These are phyloP conservation scores for Brachyptera risi DNA, from an alignment of 2,888 invertebrate species.

Conservation along the genomic window DNA sequence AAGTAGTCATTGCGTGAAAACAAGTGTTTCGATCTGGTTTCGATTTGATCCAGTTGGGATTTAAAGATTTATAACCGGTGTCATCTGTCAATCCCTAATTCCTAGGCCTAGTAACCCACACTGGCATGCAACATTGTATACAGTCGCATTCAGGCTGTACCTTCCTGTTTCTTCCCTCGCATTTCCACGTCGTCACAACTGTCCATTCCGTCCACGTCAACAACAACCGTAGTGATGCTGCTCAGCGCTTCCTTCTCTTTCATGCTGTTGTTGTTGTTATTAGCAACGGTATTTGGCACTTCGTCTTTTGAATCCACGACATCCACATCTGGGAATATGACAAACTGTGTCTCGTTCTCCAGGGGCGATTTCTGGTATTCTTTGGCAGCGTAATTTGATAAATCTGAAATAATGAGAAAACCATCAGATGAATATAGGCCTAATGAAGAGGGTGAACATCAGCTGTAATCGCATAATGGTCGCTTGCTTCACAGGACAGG, in stretches of 20 bases:
- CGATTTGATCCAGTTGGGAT: no score
- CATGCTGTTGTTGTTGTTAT: neutral
- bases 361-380: neutral
- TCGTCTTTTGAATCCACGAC: slow-evolving; percentile 37
- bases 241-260: neutral
- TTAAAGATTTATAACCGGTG: no score
- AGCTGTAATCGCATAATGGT: no score
- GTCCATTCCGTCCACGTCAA: neutral
- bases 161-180: slow-evolving; percentile 29
- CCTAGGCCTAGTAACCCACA: no score
- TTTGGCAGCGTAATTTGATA: neutral
- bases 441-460: neutral
- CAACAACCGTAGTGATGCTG: neutral
- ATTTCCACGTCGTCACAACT: neutral
- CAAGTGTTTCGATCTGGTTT: no score
- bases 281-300: no score
- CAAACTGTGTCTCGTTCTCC: slow-evolving; percentile 49
- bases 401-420: neutral
- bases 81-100: no score
- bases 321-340: slow-evolving; percentile 55
- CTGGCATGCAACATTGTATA: no score
- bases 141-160: no score
- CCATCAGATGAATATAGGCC: neutral
- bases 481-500: no score
- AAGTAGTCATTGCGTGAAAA: no score